Evolutionary conservation across 2,113 vertebrate species (phyloP).

Genomic region (Perccottus glenii): DNA sequence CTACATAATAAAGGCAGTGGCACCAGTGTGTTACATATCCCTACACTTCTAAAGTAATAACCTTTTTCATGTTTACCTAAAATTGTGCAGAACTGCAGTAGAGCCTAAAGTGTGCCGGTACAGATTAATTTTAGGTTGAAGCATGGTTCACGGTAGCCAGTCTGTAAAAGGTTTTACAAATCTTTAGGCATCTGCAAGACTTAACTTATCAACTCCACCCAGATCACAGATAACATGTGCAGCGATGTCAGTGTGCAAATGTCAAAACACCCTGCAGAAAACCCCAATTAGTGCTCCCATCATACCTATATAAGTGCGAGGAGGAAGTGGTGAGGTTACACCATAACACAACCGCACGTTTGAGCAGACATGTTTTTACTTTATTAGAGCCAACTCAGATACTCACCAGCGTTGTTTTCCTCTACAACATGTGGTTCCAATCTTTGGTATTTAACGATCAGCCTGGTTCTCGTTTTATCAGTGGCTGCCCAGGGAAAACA

Average conservation of each 20-base stretch:
- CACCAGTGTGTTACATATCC: no score
- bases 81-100: no score
- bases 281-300: slow-evolving; percentile 7
- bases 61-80: no score
- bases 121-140: not conserved
- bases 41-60: no score
- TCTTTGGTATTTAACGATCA: slow-evolving; percentile 46
- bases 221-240: not conserved
- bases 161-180: slow-evolving; percentile 4
- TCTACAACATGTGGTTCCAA: slow-evolving; percentile 46
- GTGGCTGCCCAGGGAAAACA: slow-evolving; percentile 64
- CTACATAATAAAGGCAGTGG: no score
- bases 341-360: slow-evolving; percentile 42
- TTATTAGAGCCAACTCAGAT: slow-evolving; percentile 25
- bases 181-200: slow-evolving; percentile 16
- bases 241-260: slow-evolving; percentile 12
- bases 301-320: slow-evolving; percentile 24
- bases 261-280: slow-evolving; percentile 11
- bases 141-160: not conserved
- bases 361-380: slow-evolving; percentile 11
- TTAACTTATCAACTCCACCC: not conserved
- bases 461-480: slow-evolving; percentile 50
- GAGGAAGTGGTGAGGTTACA: slow-evolving; percentile 32
- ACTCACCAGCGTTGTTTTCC: slow-evolving; percentile 20
- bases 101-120: no score